A percentile compares a stretch with the other conserved stretches of the same genome.
Evolutionary conservation across 2,888 invertebrate genomes (phyloP).

Genomic region (Melipona bicolor): DNA sequence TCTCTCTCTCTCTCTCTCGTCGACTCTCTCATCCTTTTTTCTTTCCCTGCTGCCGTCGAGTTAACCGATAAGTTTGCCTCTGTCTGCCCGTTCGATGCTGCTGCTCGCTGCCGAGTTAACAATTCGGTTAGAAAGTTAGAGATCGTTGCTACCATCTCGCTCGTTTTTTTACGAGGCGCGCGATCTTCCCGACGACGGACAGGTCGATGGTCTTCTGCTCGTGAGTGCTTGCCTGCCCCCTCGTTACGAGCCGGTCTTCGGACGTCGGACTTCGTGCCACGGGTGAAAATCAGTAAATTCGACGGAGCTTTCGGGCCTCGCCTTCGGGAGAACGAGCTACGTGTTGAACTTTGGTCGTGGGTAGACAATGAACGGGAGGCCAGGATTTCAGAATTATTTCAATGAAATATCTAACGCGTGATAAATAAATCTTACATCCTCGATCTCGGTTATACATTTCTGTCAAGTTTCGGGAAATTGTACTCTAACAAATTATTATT

Average conservation of each 20-base stretch:
- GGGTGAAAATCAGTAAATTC: constrained; percentile 72
- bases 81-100: constrained; percentile 62
- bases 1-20: constrained; percentile 40
- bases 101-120: constrained; percentile 75
- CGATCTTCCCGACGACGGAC: constrained; percentile 64
- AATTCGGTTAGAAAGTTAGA: constrained; percentile 81
- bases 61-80: constrained; percentile 77
- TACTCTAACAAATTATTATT: no score
- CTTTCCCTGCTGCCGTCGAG: constrained; percentile 70
- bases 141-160: constrained; percentile 49
- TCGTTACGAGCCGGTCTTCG: constrained; percentile 55
- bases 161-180: constrained; percentile 30
- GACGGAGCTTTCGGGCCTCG: constrained; percentile 39
- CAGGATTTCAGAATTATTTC: no score
- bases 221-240: constrained; percentile 58
- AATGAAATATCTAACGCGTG: no score
- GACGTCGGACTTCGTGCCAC: constrained; percentile 65
- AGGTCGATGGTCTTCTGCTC: constrained; percentile 64
- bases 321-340: neutral
- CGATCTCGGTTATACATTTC: no score
- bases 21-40: constrained; percentile 7
- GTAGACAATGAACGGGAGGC: neutral
- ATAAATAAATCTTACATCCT: no score
- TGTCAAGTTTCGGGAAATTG: no score
- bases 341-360: constrained; percentile 3